Conservation (phyloP, 2,113 vertebrate species). For the Amblyornis subalaris region DNA sequence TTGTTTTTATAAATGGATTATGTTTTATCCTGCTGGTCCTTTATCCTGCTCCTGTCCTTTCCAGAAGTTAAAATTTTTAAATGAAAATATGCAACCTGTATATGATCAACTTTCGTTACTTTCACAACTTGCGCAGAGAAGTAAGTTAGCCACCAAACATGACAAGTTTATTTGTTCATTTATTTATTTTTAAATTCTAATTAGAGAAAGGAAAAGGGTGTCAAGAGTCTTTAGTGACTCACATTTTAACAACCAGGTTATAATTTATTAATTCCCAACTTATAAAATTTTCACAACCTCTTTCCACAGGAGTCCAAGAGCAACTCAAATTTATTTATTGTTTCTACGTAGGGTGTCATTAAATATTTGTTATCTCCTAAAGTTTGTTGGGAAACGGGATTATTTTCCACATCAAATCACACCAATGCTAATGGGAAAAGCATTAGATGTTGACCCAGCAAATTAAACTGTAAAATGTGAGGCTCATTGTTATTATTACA, state of each 20-base stretch:
- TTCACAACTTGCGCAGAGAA: constrained; percentile 1
- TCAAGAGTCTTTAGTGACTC: constrained; percentile 76
- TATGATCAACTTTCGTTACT: constrained; percentile 30
- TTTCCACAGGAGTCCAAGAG: constrained; percentile 76
- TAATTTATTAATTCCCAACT: constrained; percentile 82
- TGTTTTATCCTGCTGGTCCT: neutral
- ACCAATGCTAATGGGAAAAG: constrained; percentile 59
- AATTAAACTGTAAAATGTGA: constrained; percentile 55
- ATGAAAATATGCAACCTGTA: neutral
- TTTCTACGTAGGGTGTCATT: constrained; percentile 80
- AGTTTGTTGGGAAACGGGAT: constrained; percentile 67
- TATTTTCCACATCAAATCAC: constrained; percentile 62
- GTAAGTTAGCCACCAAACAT: constrained; percentile 43
- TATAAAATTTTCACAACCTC: constrained; percentile 78
- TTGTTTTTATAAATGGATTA: neutral
- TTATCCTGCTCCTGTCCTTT: neutral
- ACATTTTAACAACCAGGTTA: constrained; percentile 80
- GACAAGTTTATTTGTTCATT: constrained; percentile 67
- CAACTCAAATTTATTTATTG: constrained; percentile 81
- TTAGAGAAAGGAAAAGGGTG: constrained; percentile 75
- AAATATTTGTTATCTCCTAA: constrained; percentile 82
- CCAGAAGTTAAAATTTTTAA: constrained; percentile 1
- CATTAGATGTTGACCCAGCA: constrained; percentile 54
- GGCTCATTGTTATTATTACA: constrained; percentile 16
- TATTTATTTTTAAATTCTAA: constrained; percentile 78